These are phyloP conservation scores for Stichodactyla mertensii DNA, from an alignment of 64 coral and sea anemone genomes.

Conservation along the genomic window DNA sequence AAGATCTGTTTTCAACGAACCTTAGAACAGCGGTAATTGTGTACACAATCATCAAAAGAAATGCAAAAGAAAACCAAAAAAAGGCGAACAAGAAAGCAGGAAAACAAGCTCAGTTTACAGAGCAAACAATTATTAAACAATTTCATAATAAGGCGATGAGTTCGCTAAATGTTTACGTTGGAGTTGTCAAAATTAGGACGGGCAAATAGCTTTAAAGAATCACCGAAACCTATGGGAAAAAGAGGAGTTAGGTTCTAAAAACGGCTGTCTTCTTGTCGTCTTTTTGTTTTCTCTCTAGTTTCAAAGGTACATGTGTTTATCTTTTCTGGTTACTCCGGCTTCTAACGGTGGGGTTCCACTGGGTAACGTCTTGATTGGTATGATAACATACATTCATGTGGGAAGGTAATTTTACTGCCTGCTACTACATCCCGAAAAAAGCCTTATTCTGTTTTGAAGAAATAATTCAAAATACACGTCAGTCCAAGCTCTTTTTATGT, in stretches of 20 bases:
- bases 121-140: slow-evolving; percentile 6
- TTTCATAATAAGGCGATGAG: background rate
- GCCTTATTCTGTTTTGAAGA: background rate
- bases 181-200: background rate
- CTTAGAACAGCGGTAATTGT: background rate
- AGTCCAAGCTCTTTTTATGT: background rate
- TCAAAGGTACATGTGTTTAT: background rate
- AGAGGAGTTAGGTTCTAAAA: background rate
- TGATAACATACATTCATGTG: slow-evolving; percentile 1
- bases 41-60: background rate
- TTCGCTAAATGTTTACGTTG: slow-evolving; percentile 3
- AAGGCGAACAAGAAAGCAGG: background rate
- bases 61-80: background rate
- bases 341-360: slow-evolving; percentile 12
- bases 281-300: background rate
- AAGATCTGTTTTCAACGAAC: background rate
- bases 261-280: background rate
- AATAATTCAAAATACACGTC: background rate
- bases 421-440: background rate
- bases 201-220: background rate
- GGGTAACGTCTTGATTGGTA: background rate
- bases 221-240: background rate
- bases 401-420: background rate
- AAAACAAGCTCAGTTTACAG: background rate
- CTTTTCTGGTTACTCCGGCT: background rate